These are phyloP conservation scores for Lasioglossum zephyrum DNA, from an alignment of 2,888 invertebrate genomes.

Conservation along the genomic window DNA sequence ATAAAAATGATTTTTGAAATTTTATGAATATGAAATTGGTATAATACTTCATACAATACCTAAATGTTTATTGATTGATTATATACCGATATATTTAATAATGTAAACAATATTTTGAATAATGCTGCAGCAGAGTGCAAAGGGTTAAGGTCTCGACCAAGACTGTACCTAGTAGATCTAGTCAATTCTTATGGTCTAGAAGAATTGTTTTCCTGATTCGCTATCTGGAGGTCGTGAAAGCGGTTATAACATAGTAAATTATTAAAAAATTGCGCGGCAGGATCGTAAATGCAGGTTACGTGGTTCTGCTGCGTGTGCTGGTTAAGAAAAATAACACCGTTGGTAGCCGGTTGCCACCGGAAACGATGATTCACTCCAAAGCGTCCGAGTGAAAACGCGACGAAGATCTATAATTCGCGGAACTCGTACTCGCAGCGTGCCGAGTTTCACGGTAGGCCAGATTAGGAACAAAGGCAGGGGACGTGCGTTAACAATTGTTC, in stretches of 20 bases:
- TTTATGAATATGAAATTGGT: too few relatives aligned
- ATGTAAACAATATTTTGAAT: too few relatives aligned
- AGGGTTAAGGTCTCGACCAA: too few relatives aligned
- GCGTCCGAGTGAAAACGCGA: conserved; percentile 57
- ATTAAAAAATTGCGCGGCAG: neutral
- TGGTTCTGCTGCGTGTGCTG: neutral
- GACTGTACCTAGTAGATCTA: neutral
- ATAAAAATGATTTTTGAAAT: too few relatives aligned
- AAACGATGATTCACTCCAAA: conserved; percentile 62
- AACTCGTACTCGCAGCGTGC: conserved; percentile 21
- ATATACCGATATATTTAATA: too few relatives aligned
- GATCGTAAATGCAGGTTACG: neutral
- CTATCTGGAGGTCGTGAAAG: neutral
- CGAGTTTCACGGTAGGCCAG: conserved; percentile 32
- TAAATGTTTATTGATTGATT: too few relatives aligned
- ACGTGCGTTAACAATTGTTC: conserved; percentile 47
- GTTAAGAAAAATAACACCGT: conserved; percentile 31
- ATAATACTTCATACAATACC: too few relatives aligned
- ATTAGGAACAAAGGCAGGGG: conserved; percentile 52
- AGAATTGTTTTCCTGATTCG: neutral
- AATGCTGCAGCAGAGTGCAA: too few relatives aligned
- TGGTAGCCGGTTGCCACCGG: conserved; percentile 35
- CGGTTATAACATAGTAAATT: neutral
- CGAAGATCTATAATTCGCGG: conserved; percentile 15
- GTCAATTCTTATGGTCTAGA: neutral